Evolutionary conservation across 2,797 vertebrate species (phyloP).

Genomic region (Sebastes umbrosus): DNA sequence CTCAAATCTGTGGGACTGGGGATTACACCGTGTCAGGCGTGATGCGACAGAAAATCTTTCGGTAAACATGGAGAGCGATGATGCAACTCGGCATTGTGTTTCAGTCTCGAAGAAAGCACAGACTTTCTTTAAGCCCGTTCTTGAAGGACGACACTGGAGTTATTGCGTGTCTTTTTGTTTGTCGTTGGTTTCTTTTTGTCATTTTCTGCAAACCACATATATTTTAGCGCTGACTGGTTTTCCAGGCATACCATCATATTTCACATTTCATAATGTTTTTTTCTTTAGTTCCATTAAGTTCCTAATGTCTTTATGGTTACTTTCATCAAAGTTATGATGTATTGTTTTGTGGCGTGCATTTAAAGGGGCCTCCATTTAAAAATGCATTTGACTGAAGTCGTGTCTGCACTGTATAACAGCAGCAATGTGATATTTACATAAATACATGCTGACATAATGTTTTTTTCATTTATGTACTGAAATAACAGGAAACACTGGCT

Average conservation of each 20-base stretch:
- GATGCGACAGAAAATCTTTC: constrained; percentile 9
- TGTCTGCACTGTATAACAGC: neutral
- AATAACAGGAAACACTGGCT: neutral
- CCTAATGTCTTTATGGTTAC: neutral
- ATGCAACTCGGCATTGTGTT: constrained; percentile 4
- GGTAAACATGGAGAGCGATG: neutral
- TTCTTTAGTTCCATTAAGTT: neutral
- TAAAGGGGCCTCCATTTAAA: neutral
- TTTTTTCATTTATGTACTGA: neutral
- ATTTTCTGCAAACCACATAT: neutral
- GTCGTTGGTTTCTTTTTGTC: neutral
- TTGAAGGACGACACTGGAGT: neutral
- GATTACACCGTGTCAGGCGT: constrained; percentile 15
- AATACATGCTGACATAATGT: neutral
- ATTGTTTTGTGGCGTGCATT: neutral
- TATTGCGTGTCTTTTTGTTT: neutral
- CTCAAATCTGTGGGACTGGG: neutral
- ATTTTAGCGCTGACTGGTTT: neutral
- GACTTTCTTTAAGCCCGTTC: neutral
- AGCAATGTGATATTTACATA: neutral
- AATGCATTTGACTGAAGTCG: neutral
- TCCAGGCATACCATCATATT: neutral
- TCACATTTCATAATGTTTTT: neutral
- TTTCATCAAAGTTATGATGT: neutral
- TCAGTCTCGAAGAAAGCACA: neutral